These are phyloP conservation scores for Siniperca scherzeri DNA, from an alignment of 2,797 vertebrate genomes.

Conservation along the genomic window DNA sequence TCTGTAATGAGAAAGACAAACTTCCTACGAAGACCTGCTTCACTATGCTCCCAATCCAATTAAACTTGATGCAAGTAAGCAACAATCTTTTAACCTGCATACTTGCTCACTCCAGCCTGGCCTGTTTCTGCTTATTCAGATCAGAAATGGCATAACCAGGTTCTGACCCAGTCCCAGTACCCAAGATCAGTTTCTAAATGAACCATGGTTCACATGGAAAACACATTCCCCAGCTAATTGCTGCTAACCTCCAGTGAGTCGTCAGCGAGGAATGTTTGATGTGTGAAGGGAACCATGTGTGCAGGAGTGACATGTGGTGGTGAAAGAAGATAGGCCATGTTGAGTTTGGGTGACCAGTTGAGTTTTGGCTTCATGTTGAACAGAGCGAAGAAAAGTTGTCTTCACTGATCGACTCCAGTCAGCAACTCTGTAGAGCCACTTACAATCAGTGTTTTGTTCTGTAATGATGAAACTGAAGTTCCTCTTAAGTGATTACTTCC, in stretches of 20 bases:
- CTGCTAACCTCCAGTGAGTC: constrained; percentile 74
- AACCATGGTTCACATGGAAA: constrained; percentile 66
- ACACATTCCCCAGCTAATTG: constrained; percentile 68
- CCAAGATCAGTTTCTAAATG: constrained; percentile 62
- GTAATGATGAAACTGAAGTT: neutral
- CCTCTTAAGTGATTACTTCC: neutral
- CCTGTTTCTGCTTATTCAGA: constrained; percentile 55
- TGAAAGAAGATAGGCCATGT: constrained; percentile 66
- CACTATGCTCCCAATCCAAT: neutral
- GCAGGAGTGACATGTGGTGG: constrained; percentile 63
- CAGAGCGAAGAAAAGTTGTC: neutral
- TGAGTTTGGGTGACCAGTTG: constrained; percentile 53
- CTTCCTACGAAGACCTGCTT: neutral
- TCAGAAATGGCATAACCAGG: constrained; percentile 56
- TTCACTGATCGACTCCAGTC: neutral
- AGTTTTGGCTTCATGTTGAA: constrained; percentile 34
- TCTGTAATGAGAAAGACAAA: neutral
- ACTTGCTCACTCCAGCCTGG: neutral
- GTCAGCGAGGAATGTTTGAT: constrained; percentile 71
- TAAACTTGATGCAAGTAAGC: constrained; percentile 14
- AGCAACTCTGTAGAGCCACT: neutral
- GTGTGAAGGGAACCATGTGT: constrained; percentile 77
- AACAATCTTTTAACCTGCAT: neutral
- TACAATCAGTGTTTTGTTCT: neutral
- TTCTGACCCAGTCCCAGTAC: constrained; percentile 43